A percentile compares a stretch with the other conserved stretches of the same genome.
These are phyloP conservation scores for Stegana nigrithorax DNA, from an alignment of 2,888 invertebrate species.

Conservation along the genomic window DNA sequence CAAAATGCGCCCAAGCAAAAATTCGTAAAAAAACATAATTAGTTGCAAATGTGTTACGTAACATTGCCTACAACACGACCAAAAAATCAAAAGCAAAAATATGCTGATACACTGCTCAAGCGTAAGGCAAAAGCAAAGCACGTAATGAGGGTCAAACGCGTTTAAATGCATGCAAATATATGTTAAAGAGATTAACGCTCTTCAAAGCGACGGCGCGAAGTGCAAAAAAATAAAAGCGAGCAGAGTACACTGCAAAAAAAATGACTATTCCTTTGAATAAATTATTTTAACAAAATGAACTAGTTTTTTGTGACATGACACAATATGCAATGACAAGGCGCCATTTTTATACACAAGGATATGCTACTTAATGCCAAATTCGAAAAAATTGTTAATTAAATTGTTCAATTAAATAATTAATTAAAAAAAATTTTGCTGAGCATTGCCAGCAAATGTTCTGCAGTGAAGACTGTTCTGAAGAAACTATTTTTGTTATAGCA, in stretches of 20 bases:
- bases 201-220: conserved; percentile 44
- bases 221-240: conserved; percentile 6
- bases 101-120: neutral
- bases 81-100: neutral
- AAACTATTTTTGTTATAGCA: too few relatives aligned
- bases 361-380: too few relatives aligned
- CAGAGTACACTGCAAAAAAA: conserved; percentile 40
- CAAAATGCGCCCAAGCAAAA: neutral
- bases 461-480: too few relatives aligned
- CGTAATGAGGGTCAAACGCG: conserved; percentile 61
- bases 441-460: too few relatives aligned
- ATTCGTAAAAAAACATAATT: neutral
- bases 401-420: too few relatives aligned
- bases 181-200: conserved; percentile 63
- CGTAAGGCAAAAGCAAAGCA: conserved; percentile 13
- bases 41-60: neutral
- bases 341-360: too few relatives aligned
- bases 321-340: too few relatives aligned
- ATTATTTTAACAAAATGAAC: too few relatives aligned
- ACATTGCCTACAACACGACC: neutral
- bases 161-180: conserved; percentile 63
- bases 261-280: neutral
- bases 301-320: too few relatives aligned
- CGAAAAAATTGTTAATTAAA: neutral
- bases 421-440: too few relatives aligned